Evolutionary conservation across 2,113 vertebrate genomes (phyloP).

Genomic region (Naja naja): DNA sequence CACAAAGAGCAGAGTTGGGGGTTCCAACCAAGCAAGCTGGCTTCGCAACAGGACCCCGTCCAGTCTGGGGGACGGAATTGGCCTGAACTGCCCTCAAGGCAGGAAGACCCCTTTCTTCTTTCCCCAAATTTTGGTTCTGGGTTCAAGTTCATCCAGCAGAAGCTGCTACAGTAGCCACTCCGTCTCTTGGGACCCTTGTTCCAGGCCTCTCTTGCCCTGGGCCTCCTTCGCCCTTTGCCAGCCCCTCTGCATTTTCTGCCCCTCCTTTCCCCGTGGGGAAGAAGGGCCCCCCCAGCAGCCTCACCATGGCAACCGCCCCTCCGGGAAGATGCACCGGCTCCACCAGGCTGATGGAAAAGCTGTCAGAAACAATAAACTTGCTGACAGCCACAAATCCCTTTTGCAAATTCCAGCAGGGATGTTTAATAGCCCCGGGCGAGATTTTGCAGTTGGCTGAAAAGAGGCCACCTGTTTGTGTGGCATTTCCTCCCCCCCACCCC

Average conservation of each 20-base stretch:
- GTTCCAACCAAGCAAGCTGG: not conserved
- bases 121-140: not conserved
- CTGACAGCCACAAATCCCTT: not conserved
- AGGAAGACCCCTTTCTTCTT: not conserved
- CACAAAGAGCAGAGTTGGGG: not conserved
- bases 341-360: not conserved
- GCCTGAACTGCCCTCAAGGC: not conserved
- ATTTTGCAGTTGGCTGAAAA: not conserved
- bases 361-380: not conserved
- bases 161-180: not conserved
- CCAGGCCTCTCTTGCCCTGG: not conserved
- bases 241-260: not conserved
- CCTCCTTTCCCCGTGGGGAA: rapidly evolving
- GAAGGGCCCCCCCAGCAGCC: not conserved
- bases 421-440: not conserved
- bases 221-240: not conserved
- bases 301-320: conserved; percentile 17
- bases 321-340: not conserved
- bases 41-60: not conserved
- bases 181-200: not conserved
- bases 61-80: not conserved
- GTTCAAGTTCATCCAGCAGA: not conserved
- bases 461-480: not conserved
- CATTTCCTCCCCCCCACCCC: not conserved
- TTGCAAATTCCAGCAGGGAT: not conserved